Percentiles rank a stretch among this genome's conserved stretches.
These are phyloP conservation scores for Leptinotarsa lineolata DNA, from an alignment of 1,140 invertebrate genomes.

Conservation along the genomic window DNA sequence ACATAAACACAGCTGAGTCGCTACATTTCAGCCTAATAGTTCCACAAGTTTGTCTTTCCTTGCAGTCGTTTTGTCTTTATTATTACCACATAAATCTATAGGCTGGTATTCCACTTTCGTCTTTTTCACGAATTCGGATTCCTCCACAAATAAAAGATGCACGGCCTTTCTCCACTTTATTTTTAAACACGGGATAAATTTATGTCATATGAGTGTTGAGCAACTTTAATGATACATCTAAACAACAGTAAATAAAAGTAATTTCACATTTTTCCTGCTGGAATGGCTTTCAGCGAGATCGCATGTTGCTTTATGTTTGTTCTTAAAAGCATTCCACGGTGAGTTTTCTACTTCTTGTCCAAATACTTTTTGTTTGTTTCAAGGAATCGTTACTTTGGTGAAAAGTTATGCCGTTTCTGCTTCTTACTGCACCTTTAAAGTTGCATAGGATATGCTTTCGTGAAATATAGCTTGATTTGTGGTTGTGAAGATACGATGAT, in stretches of 20 bases:
- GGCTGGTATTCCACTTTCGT: slow-evolving; percentile 13
- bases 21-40: slow-evolving; percentile 37
- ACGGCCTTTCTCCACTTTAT: slow-evolving; percentile 12
- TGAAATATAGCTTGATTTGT: not conserved
- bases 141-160: slow-evolving; percentile 17
- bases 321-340: slow-evolving; percentile 22
- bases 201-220: slow-evolving; percentile 22
- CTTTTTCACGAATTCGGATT: not conserved
- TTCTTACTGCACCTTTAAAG: not conserved
- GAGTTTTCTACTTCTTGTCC: slow-evolving; percentile 14
- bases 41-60: slow-evolving; percentile 36
- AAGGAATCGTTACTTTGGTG: not conserved
- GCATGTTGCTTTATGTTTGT: slow-evolving; percentile 13
- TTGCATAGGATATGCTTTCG: not conserved
- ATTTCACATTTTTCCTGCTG: slow-evolving; percentile 18
- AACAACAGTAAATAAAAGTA: slow-evolving; percentile 22
- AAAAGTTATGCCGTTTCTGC: not conserved
- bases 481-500: not conserved
- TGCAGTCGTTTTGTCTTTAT: slow-evolving; percentile 33
- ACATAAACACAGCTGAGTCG: slow-evolving; percentile 39
- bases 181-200: slow-evolving; percentile 22
- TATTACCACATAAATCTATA: slow-evolving; percentile 32
- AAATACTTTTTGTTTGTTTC: slow-evolving; percentile 15
- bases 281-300: slow-evolving; percentile 10
- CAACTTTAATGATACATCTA: slow-evolving; percentile 21